Conservation (phyloP, 2,888 invertebrate genomes). For the Archips xylosteana region DNA sequence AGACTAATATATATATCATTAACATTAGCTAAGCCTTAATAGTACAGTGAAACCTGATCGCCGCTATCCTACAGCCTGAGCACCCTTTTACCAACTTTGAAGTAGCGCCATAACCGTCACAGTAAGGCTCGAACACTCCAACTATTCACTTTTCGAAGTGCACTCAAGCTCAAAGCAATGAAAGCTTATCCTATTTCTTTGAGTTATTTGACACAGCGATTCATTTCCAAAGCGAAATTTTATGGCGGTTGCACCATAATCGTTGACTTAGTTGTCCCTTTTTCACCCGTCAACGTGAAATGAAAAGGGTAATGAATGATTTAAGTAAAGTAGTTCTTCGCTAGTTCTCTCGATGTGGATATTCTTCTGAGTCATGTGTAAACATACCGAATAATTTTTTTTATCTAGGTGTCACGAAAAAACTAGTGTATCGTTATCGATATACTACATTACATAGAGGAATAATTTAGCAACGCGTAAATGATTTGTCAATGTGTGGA, state of each 20-base stretch:
- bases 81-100: conserved; percentile 27
- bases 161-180: conserved; percentile 10
- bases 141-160: conserved; percentile 29
- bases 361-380: too few species aligned
- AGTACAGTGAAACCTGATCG: conserved; percentile 13
- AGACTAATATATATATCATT: not conserved
- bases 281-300: not conserved
- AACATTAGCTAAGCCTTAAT: not conserved
- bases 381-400: too few species aligned
- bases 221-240: conserved; percentile 4
- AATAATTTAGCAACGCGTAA: too few species aligned
- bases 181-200: conserved; percentile 24
- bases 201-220: conserved; percentile 24
- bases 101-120: conserved; percentile 14
- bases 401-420: too few species aligned
- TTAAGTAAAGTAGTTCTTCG: not conserved
- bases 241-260: not conserved
- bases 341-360: too few species aligned
- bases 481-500: too few species aligned
- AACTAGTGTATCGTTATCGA: too few species aligned
- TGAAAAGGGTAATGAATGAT: not conserved
- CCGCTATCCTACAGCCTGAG: not conserved
- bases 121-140: conserved; percentile 18
- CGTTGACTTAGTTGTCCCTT: not conserved
- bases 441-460: too few species aligned